Evolutionary conservation across 2,888 invertebrate genomes (phyloP).

Genomic region (Macaria notata): DNA sequence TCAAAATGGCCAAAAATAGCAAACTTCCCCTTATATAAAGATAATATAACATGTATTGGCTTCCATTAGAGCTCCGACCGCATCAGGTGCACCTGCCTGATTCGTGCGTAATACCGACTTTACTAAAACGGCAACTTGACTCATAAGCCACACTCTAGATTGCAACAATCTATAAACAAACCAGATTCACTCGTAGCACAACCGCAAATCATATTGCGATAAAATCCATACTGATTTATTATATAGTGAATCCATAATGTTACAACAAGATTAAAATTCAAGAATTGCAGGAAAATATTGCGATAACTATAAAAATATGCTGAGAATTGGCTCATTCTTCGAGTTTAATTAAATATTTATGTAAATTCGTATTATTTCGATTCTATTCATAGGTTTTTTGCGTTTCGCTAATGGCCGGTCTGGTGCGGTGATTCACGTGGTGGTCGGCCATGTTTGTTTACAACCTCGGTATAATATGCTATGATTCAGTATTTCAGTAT

Average conservation of each 20-base stretch:
- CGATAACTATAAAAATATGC: conserved; percentile 1
- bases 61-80: conserved; percentile 5
- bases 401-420: conserved; percentile 27
- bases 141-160: conserved; percentile 38
- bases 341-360: conserved; percentile 14
- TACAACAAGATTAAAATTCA: not conserved
- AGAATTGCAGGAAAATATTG: conserved; percentile 3
- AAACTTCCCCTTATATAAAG: too few species aligned
- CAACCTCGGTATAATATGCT: conserved; percentile 37
- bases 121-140: conserved; percentile 44
- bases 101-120: conserved; percentile 26
- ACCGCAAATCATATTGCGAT: conserved; percentile 15
- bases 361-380: conserved; percentile 8
- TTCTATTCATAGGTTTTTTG: conserved; percentile 6
- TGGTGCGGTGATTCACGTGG: conserved; percentile 45
- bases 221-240: conserved; percentile 11
- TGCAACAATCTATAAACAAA: conserved; percentile 38
- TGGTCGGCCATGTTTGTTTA: conserved; percentile 50
- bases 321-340: conserved; percentile 13
- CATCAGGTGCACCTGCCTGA: conserved; percentile 34
- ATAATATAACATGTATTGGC: too few species aligned
- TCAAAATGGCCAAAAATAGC: not conserved
- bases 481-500: too few species aligned
- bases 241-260: conserved; percentile 4
- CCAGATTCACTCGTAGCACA: conserved; percentile 27